Conservation (phyloP, 2,113 vertebrate genomes). For the Grus americana region DNA sequence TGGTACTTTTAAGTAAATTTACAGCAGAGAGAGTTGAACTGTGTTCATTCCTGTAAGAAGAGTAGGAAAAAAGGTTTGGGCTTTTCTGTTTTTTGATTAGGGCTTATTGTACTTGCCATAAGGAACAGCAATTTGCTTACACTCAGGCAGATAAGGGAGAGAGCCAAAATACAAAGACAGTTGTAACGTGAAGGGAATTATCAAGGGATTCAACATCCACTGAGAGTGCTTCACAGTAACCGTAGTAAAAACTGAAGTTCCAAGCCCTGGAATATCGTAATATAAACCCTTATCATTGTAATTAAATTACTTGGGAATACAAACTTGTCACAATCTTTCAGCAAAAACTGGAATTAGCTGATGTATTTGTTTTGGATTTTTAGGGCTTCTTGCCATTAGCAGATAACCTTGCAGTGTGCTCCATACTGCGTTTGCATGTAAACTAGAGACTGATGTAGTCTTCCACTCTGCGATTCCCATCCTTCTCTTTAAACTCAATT, state of each 20-base stretch:
- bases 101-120: not conserved
- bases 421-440: not conserved
- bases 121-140: not conserved
- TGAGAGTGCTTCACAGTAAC: not conserved
- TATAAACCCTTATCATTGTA: not conserved
- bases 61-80: not conserved
- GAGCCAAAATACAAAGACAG: not conserved
- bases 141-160: not conserved
- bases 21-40: not conserved
- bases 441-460: not conserved
- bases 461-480: not conserved
- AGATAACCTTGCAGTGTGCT: not conserved
- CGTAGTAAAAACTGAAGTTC: not conserved
- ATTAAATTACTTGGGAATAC: not conserved
- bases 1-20: not conserved
- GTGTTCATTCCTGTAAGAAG: not conserved
- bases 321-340: not conserved
- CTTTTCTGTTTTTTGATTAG: not conserved
- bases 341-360: not conserved
- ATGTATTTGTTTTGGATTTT: not conserved
- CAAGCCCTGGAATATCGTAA: not conserved
- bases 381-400: not conserved
- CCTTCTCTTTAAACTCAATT: not conserved
- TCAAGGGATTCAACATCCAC: not conserved
- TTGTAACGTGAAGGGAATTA: not conserved